Base-by-base conservation (phyloP, 1,140 invertebrate species). In the Aphis gossypii region DNA sequence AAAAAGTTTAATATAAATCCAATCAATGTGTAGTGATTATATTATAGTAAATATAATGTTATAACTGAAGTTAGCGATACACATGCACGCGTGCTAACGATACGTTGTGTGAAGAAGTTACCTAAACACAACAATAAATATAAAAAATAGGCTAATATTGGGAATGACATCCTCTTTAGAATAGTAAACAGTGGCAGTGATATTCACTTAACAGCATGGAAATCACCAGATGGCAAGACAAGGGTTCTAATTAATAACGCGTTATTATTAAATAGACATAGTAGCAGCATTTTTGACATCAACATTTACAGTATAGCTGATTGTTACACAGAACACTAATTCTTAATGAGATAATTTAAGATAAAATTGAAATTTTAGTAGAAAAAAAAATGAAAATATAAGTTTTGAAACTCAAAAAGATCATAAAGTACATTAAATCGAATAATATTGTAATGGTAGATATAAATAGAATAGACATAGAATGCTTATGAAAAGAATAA, bases 191-290 rank as follows among this genome's bases (percentile, higher is more conserved):
- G n/a, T 54, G 41, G 51, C n/a, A 56, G n/a, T 6, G 48, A 38
- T 54, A 56, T 56, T 54, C 51, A 90, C 20, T 41, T 94, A 68
- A 90, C 51, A 14, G 94, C 94, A 23, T 94, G 94, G 94, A 60
- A 21, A 21, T 93, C 94, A 23, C 94, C 94, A 76, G 94, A 94
- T 94, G 93, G 93, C 18, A 41, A 87, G 25, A 93, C 89, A 7
- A 86, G 83, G 23, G 94, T 94, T 60, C 90, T 94, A 94, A 94
- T 94, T 90, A 92, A 94, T 51, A 90, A n/a, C 82, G 25, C 68
- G 88, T 38, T 38, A n/a, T 44, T 51, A 87, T 8, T 82, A 7
- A 44, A 23, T 94, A 93, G 83, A 91, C 76, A 94, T 30, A 35
- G 48, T 23, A 56, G 35, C 20, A 94, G 25, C 84, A 90, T 92